Conservation (phyloP, 2,888 invertebrate genomes). For the Dichetophora obliterata region DNA sequence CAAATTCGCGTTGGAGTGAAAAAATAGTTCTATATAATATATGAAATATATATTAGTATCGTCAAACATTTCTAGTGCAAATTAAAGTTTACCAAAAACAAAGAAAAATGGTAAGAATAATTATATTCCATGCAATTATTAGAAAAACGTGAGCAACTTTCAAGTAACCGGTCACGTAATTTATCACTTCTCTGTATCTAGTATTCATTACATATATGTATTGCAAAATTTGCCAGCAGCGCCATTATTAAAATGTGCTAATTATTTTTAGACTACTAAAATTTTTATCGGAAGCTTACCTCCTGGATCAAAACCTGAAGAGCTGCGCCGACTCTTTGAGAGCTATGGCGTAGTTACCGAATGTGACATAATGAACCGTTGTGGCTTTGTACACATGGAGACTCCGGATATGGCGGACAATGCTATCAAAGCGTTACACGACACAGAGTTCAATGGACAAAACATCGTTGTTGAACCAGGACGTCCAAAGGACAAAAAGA, state of each 20-base stretch:
- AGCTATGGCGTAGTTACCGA: conserved; percentile 91
- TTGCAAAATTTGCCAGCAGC: background rate
- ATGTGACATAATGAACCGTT: conserved; percentile 94
- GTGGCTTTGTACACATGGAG: conserved; percentile 94
- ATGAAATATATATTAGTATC: background rate
- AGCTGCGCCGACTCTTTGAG: conserved; percentile 85
- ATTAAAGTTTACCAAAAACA: conserved; percentile 3
- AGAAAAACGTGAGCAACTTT: background rate
- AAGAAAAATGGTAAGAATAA: conserved; percentile 32
- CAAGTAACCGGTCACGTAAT: conserved; percentile 11
- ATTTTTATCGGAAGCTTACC: conserved; percentile 95
- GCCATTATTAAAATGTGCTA: background rate
- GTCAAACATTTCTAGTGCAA: background rate
- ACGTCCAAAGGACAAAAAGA: conserved; percentile 77
- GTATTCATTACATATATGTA: background rate
- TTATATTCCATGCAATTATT: background rate
- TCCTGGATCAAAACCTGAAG: conserved; percentile 85
- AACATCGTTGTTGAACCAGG: conserved; percentile 88
- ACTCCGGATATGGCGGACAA: conserved; percentile 84
- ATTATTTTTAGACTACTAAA: conserved; percentile 70
- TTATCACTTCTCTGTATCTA: background rate
- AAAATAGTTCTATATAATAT: background rate
- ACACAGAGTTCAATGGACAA: conserved; percentile 85
- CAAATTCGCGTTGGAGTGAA: background rate
- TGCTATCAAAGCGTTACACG: conserved; percentile 85